These are phyloP conservation scores for Penaeus japonicus DNA, from an alignment of 1,140 invertebrate species.

Conservation along the genomic window DNA sequence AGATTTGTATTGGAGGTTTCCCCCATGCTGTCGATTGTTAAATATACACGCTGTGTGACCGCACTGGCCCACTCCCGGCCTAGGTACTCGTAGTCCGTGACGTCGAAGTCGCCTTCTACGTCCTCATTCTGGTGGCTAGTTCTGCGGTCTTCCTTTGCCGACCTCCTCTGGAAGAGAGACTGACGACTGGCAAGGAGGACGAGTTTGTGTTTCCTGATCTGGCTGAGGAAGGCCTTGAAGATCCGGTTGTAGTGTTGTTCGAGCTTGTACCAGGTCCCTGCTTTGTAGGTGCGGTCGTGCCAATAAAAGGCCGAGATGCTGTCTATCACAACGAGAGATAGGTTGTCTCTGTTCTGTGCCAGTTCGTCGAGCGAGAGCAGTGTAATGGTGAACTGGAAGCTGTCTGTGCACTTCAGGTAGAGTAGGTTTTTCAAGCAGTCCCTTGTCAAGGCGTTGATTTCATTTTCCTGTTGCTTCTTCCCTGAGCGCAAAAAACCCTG, in stretches of 20 bases:
- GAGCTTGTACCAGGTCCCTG: background rate
- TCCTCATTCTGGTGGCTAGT: background rate
- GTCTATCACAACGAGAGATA: background rate
- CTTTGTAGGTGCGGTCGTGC: background rate
- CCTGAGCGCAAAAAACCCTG: background rate
- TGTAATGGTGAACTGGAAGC: background rate
- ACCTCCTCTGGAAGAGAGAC: background rate
- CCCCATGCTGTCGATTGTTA: no score
- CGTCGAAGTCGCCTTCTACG: background rate
- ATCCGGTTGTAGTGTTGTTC: background rate
- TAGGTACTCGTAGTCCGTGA: background rate
- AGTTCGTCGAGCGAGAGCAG: background rate
- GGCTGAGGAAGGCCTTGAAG: background rate
- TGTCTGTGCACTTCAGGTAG: background rate
- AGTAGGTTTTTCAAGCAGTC: background rate
- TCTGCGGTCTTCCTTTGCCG: background rate
- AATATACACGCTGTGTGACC: no score
- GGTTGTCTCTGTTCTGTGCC: background rate
- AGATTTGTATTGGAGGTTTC: no score
- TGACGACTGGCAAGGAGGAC: background rate
- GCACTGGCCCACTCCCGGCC: background rate
- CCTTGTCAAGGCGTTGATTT: background rate
- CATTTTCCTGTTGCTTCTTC: background rate
- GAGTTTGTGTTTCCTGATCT: background rate
- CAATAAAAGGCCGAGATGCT: background rate